phyloP scores from a whole-genome alignment of 2,797 vertebrate species.

The Sebastes itinus region DNA sequence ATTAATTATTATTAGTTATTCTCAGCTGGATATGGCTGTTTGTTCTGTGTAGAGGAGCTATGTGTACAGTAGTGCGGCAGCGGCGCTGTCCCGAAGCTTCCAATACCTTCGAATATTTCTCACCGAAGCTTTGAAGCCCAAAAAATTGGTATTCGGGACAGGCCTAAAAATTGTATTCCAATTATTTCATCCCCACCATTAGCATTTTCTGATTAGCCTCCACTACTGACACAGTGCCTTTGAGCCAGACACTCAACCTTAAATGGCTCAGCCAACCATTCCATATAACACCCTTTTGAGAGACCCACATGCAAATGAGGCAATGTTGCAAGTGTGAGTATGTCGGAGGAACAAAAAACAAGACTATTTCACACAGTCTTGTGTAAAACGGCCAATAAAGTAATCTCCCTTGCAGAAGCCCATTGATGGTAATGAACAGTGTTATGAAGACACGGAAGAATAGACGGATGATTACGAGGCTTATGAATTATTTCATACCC shows the following conservation, averaged over 20 bases:
- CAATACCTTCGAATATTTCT: no score
- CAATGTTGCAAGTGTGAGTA: not conserved
- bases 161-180: not conserved
- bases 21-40: no score
- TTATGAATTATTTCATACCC: slow-evolving; percentile 57
- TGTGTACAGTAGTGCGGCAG: no score
- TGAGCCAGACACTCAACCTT: not conserved
- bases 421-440: slow-evolving; percentile 62
- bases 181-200: not conserved
- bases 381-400: slow-evolving; percentile 42
- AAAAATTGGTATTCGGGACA: no score
- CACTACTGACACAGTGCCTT: not conserved
- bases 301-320: not conserved
- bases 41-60: no score
- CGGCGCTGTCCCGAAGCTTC: no score
- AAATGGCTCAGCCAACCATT: not conserved
- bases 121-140: no score
- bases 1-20: no score
- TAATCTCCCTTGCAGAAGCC: slow-evolving; percentile 41
- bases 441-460: slow-evolving; percentile 57
- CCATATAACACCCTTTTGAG: not conserved
- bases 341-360: slow-evolving; percentile 19
- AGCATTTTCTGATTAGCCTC: not conserved
- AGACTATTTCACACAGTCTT: slow-evolving; percentile 28
- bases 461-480: slow-evolving; percentile 62